A percentile compares a stretch with the other conserved stretches of the same genome.
These are phyloP conservation scores for Operophtera brumata DNA, from an alignment of 2,888 invertebrate species.

Conservation along the genomic window DNA sequence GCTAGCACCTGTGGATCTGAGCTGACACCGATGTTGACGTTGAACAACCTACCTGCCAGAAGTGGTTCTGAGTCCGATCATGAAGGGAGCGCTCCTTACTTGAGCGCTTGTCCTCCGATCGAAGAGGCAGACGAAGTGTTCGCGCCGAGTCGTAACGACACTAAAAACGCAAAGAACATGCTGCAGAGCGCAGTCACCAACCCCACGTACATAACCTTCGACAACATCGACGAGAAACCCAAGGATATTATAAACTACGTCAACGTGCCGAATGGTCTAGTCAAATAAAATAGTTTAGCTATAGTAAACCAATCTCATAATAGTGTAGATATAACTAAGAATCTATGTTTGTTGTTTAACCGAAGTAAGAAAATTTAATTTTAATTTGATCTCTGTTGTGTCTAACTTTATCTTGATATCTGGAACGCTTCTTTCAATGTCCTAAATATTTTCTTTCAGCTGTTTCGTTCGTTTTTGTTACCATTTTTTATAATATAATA, in stretches of 20 bases:
- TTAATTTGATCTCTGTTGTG: slow-evolving; percentile 19
- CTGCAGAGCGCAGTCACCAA: slow-evolving; percentile 62
- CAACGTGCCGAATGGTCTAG: slow-evolving; percentile 71
- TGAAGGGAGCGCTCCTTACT: slow-evolving; percentile 60
- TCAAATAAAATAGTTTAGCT: slow-evolving; percentile 55
- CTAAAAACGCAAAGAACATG: slow-evolving; percentile 59
- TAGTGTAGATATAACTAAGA: slow-evolving; percentile 23
- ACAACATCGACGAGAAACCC: slow-evolving; percentile 64
- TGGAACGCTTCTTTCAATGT: neutral
- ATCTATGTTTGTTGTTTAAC: slow-evolving; percentile 14
- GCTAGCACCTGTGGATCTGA: slow-evolving; percentile 64
- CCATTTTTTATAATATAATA: too few species aligned
- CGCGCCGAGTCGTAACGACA: slow-evolving; percentile 39
- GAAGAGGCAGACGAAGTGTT: slow-evolving; percentile 71
- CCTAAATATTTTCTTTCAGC: too few species aligned
- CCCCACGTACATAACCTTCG: slow-evolving; percentile 68
- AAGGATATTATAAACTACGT: slow-evolving; percentile 57
- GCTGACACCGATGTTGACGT: slow-evolving; percentile 77
- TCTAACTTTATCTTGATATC: neutral
- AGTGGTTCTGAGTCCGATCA: slow-evolving; percentile 71
- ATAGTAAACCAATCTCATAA: slow-evolving; percentile 40
- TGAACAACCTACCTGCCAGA: slow-evolving; percentile 61
- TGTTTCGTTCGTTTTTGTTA: too few species aligned
- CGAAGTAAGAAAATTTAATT: slow-evolving; percentile 6
- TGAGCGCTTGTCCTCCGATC: slow-evolving; percentile 60